Base-by-base conservation (phyloP, 2,888 invertebrate species). In the Cinara cedri region DNA sequence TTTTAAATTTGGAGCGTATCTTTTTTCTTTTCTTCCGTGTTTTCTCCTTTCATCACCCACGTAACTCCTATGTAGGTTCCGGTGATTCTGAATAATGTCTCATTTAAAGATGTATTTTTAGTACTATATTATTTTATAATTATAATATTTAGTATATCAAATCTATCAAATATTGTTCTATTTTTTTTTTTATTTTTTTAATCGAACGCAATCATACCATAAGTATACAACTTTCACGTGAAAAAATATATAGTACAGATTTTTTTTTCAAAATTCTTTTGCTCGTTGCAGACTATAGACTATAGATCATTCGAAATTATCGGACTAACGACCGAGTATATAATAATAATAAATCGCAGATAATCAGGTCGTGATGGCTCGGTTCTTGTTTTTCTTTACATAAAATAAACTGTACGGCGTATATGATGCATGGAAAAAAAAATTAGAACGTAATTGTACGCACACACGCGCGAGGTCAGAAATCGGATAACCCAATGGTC, bases 401-500 rank as follows among this genome's bases (percentile, higher is more conserved):
- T n/a, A n/a, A n/a, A n/a, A n/a, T n/a, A n/a, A n/a, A n/a, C 8
- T 14, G 19, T 24, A 0, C 46, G 21, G 21, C 6, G 34, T n/a
- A 1, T 24, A 34, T 68, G 13, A 14, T 11, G 63, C 51, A 24
- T 75, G 51, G 54, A 21, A 75, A 60, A 14, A 34, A 34, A 65
- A 75, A n/a, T 21, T 54, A 13, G 54, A 21, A 63, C 54, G 74
- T 44, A 54, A 24, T 9, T 1, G 9, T 10, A 46, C 19, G n/a
- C 10, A 11, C 34, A 19, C 26, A 34, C 16, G 26, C 24, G 55
- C 16, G 14, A 70, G 78, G 68, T 78, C 60, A 60, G 68, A 60
- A 78, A 78, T 78, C 70, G 70, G 78, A 78, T 78, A 70, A 78
- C 78, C 70, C 68, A 21, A 49, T 49, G 78, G 78, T 70, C 60